Evolutionary conservation across 2,113 vertebrate species (phyloP).

Genomic region (Serilophus lunatus): DNA sequence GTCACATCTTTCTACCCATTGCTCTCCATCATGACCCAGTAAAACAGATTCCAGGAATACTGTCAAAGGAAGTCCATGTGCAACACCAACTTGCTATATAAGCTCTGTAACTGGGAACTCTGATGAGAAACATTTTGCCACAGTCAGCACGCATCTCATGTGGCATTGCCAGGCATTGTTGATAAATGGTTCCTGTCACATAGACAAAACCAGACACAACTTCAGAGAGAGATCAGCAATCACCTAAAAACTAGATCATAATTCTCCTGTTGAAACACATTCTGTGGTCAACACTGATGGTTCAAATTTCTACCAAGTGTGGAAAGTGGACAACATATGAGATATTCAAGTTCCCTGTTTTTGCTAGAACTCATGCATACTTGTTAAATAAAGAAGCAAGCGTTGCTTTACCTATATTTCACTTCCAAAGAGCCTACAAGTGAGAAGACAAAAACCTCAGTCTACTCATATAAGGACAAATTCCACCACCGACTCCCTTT

Average conservation of each 20-base stretch:
- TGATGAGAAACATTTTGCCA: background rate
- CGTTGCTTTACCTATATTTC: background rate
- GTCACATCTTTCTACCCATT: rapidly evolving
- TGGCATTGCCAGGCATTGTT: background rate
- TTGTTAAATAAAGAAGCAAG: background rate
- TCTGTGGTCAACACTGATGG: background rate
- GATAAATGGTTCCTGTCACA: background rate
- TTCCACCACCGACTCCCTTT: rapidly evolving
- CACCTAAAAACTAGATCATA: background rate
- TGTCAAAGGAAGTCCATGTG: background rate
- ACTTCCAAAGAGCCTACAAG: background rate
- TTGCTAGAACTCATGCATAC: background rate
- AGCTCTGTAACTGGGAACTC: background rate
- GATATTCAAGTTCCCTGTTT: background rate
- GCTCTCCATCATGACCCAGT: too few relatives aligned
- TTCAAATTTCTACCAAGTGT: background rate
- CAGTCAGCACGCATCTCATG: background rate
- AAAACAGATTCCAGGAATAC: background rate
- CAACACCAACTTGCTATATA: background rate
- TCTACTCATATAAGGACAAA: background rate
- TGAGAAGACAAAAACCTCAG: background rate
- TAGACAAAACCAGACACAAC: background rate
- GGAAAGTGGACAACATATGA: background rate
- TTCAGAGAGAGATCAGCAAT: background rate
- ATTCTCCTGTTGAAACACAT: background rate